phyloP scores from a whole-genome alignment of 2,113 vertebrate species.

The Melanostigma gelatinosum region DNA sequence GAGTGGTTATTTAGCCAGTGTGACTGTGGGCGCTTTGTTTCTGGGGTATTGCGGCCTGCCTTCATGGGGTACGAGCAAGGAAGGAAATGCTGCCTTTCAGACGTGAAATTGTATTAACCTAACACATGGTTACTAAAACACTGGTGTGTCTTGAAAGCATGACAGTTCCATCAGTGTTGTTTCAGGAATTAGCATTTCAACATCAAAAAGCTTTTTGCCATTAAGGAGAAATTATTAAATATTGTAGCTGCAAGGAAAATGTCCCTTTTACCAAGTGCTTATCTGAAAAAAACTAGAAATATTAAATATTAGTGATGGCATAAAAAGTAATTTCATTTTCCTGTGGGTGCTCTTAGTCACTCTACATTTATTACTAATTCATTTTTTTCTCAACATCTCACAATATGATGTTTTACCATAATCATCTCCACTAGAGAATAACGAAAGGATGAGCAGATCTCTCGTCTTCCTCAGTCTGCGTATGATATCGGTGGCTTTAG shows the following conservation, averaged over 20 bases:
- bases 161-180: conserved; percentile 97
- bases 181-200: conserved; percentile 97
- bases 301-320: conserved; percentile 80
- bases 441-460: conserved; percentile 51
- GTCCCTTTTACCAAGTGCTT: conserved; percentile 84
- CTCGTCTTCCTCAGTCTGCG: conserved; percentile 9
- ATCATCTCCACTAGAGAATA: conserved; percentile 57
- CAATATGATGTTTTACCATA: conserved; percentile 73
- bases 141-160: conserved; percentile 93
- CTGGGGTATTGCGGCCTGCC: conserved; percentile 15
- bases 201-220: conserved; percentile 97
- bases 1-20: background rate
- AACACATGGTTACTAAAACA: conserved; percentile 92
- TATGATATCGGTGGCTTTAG: conserved; percentile 48
- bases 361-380: conserved; percentile 77
- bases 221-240: conserved; percentile 95
- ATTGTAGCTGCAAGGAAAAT: conserved; percentile 90
- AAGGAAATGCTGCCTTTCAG: conserved; percentile 60
- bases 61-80: conserved; percentile 19
- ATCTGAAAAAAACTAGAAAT: conserved; percentile 61
- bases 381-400: conserved; percentile 69
- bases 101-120: conserved; percentile 90
- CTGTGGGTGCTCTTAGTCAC: conserved; percentile 66
- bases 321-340: conserved; percentile 72
- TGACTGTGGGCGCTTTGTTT: conserved; percentile 21